Conservation (phyloP, 2,888 invertebrate species). For the Protonemura montana region DNA sequence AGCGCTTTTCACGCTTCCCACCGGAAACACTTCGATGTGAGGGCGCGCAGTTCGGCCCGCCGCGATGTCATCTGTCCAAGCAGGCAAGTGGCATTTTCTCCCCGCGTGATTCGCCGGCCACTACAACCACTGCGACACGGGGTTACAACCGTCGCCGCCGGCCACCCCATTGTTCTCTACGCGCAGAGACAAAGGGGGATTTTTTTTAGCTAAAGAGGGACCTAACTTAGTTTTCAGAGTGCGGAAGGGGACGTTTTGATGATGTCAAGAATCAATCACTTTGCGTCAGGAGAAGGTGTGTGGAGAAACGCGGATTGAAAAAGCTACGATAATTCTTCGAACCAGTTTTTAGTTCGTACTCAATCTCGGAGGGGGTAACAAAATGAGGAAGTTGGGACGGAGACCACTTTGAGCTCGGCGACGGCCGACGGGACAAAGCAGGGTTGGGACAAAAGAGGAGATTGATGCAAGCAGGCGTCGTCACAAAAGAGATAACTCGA, state of each 20-base stretch:
- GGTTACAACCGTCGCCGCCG: not conserved
- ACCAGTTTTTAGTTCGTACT: not conserved
- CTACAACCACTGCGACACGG: not conserved
- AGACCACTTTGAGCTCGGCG: not conserved
- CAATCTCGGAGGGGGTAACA: not conserved
- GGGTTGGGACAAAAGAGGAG: not conserved
- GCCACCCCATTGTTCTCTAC: not conserved
- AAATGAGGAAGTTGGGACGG: not conserved
- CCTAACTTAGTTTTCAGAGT: not conserved
- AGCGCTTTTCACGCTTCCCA: constrained; percentile 3
- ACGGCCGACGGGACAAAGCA: not conserved
- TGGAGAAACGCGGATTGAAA: not conserved
- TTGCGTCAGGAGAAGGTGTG: not conserved
- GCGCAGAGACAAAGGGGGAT: not conserved
- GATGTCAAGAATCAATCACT: not conserved
- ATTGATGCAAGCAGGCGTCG: not conserved
- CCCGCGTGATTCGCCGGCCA: not conserved
- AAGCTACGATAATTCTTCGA: not conserved
- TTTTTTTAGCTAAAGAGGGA: not conserved
- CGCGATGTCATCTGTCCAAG: constrained; percentile 12
- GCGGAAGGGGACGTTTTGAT: not conserved
- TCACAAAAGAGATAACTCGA: constrained; percentile 4
- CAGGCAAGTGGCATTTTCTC: not conserved
- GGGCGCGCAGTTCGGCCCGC: not conserved
- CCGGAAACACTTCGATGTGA: not conserved